Conservation (phyloP, 2,888 invertebrate genomes). For the Eilema depressum region DNA sequence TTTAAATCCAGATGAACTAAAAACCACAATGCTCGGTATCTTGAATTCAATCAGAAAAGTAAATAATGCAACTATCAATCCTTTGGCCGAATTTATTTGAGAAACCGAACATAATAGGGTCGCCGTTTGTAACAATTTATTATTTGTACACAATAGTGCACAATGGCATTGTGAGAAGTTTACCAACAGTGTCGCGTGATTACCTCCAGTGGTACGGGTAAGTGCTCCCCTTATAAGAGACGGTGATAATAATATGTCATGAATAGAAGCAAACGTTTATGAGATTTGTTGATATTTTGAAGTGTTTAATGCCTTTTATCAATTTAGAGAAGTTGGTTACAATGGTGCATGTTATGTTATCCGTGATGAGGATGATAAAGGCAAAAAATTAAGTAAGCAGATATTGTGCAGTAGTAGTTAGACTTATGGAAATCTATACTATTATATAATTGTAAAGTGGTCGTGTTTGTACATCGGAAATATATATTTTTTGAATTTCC, state of each 20-base stretch:
- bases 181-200: slow-evolving; percentile 84
- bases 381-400: neutral
- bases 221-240: slow-evolving; percentile 66
- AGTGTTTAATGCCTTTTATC: slow-evolving; percentile 32
- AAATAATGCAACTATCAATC: slow-evolving; percentile 69
- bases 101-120: slow-evolving; percentile 59
- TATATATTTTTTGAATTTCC: too few relatives aligned
- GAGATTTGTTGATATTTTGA: slow-evolving; percentile 39
- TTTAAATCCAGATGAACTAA: neutral
- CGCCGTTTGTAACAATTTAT: slow-evolving; percentile 59
- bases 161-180: slow-evolving; percentile 77
- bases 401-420: neutral
- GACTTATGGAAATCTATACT: too few relatives aligned
- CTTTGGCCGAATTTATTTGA: slow-evolving; percentile 72
- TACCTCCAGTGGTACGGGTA: slow-evolving; percentile 78
- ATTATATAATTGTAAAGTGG: too few relatives aligned
- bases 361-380: neutral
- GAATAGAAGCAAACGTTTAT: slow-evolving; percentile 41
- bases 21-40: slow-evolving; percentile 38
- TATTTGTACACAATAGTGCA: slow-evolving; percentile 63
- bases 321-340: neutral
- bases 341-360: neutral
- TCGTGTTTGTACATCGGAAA: too few relatives aligned
- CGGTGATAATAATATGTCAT: slow-evolving; percentile 44
- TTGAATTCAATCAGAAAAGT: slow-evolving; percentile 42